These are phyloP conservation scores for Cygnus buccinator DNA, from an alignment of 2,113 vertebrate species.

Conservation along the genomic window DNA sequence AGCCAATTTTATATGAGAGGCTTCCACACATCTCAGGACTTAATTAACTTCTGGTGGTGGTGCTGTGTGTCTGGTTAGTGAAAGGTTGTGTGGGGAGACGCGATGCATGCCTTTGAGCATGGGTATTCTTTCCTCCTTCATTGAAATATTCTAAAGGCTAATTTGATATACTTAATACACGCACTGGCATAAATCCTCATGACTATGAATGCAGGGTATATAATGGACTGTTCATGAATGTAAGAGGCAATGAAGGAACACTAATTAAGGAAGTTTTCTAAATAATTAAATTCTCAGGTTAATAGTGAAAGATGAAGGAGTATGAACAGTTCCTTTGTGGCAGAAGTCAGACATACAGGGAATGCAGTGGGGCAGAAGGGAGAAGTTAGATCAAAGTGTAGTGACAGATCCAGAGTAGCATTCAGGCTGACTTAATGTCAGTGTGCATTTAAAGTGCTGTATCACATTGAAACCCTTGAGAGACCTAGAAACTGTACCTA, in stretches of 20 bases:
- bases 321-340: neutral
- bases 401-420: neutral
- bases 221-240: neutral
- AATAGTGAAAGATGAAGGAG: neutral
- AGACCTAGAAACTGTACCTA: neutral
- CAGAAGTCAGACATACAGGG: neutral
- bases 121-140: neutral
- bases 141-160: neutral
- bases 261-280: neutral
- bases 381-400: neutral
- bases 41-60: neutral
- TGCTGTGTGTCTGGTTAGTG: neutral
- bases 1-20: fast-evolving
- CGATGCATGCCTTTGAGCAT: neutral
- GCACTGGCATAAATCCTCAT: neutral
- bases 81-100: neutral
- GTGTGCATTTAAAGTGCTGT: neutral
- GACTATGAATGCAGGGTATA: neutral
- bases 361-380: fast-evolving
- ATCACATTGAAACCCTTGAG: neutral
- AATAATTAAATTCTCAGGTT: neutral
- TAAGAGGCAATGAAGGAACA: neutral
- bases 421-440: neutral
- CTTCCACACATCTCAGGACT: neutral
- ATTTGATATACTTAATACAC: neutral